Evolutionary conservation across 2,113 vertebrate species (phyloP).

Genomic region (Pimephales promelas): DNA sequence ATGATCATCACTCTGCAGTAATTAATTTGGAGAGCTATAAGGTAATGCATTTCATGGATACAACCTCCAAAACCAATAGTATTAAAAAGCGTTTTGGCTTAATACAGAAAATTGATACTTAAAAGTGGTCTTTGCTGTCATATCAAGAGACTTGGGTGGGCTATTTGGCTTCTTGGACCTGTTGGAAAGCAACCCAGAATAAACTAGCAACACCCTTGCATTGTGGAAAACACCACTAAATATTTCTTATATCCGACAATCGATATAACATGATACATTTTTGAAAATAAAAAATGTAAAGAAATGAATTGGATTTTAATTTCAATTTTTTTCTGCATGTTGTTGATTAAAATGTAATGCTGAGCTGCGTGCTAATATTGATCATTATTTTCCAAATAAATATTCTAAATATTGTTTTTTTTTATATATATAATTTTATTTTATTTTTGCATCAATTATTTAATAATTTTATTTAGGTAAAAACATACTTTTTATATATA

Average conservation of each 20-base stretch:
- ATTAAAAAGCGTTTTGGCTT: background rate
- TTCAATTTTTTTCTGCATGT: background rate
- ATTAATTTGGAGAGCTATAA: constrained; percentile 14
- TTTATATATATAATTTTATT: background rate
- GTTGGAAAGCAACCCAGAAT: background rate
- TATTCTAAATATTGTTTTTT: background rate
- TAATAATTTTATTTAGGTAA: no score
- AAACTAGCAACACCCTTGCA: background rate
- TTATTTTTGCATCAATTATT: background rate
- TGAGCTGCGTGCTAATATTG: background rate
- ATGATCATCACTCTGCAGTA: background rate
- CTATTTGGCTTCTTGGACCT: background rate
- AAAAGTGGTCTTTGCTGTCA: background rate
- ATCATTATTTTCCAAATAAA: background rate
- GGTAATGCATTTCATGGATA: background rate
- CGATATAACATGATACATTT: background rate
- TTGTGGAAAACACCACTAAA: background rate
- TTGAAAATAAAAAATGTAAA: no score
- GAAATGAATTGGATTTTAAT: background rate
- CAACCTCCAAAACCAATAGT: background rate
- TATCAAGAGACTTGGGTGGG: background rate
- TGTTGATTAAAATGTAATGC: background rate
- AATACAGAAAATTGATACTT: background rate
- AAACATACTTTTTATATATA: no score
- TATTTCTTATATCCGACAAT: background rate